These are phyloP conservation scores for Sylvia atricapilla DNA, from an alignment of 2,113 vertebrate species.

Conservation along the genomic window DNA sequence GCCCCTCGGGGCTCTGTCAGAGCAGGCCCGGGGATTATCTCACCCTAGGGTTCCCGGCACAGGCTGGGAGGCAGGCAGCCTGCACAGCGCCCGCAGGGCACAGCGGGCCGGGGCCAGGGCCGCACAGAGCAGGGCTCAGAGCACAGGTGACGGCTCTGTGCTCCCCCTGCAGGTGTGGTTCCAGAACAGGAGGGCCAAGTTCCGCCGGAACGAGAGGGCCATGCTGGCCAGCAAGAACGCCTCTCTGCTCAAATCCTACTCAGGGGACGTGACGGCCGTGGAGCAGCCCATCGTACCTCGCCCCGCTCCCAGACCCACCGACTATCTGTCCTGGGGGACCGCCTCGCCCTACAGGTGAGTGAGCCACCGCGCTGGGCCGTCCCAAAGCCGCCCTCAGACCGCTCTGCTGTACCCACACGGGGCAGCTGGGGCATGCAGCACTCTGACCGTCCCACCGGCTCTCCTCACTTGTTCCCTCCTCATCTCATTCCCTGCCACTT, in stretches of 20 bases:
- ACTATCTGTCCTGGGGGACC: constrained; percentile 96
- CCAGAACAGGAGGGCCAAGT: constrained; percentile 97
- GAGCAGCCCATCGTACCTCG: constrained; percentile 97
- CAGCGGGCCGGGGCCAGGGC: no score
- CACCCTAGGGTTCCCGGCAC: background rate
- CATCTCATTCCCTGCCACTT: background rate
- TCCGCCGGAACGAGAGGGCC: constrained; percentile 93
- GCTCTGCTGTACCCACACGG: rapidly evolving
- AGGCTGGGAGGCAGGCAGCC: background rate
- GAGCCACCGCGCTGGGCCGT: background rate
- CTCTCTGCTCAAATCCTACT: constrained; percentile 95
- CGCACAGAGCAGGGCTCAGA: background rate
- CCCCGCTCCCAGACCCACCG: constrained; percentile 90
- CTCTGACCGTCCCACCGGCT: background rate
- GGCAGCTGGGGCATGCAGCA: background rate
- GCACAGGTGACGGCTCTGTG: background rate
- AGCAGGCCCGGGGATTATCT: background rate
- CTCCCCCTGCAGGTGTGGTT: constrained; percentile 88
- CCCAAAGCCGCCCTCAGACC: background rate
- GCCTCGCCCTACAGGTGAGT: constrained; percentile 94
- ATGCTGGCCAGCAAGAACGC: constrained; percentile 98
- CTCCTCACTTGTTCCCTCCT: background rate
- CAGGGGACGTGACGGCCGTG: constrained; percentile 92
- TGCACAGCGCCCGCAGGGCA: background rate
- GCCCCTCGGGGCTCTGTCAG: background rate